phyloP scores from a whole-genome alignment of 1,140 invertebrate species.

The Rhizoglyphus robini region DNA sequence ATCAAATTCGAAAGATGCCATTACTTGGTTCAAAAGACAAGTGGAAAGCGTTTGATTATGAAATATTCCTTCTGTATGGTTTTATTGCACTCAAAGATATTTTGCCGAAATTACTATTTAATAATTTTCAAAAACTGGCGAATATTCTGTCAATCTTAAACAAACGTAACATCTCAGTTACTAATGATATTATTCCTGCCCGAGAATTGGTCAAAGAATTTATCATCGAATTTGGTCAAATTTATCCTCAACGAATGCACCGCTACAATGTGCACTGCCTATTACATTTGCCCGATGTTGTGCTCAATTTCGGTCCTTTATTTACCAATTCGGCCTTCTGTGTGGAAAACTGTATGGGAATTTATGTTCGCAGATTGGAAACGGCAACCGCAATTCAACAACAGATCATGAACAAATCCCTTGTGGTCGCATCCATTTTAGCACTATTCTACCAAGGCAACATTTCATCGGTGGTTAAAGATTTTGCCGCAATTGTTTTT shows the following conservation, averaged over 20 bases:
- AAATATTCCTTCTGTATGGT: not conserved
- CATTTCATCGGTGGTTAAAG: not conserved
- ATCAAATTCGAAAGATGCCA: not conserved
- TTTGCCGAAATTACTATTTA: not conserved
- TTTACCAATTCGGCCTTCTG: not conserved
- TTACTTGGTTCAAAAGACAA: not conserved
- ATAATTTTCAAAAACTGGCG: not conserved
- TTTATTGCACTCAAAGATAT: not conserved
- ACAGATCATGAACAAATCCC: not conserved
- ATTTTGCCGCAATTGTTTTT: not conserved
- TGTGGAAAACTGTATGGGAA: not conserved
- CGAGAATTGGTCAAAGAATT: not conserved
- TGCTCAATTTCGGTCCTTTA: not conserved
- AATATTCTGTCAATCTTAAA: not conserved
- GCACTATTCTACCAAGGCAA: not conserved
- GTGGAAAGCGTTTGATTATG: not conserved
- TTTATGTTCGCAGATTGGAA: not conserved
- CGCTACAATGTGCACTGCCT: not conserved
- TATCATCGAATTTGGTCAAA: not conserved
- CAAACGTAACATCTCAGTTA: not conserved
- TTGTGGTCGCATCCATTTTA: not conserved
- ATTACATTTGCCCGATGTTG: not conserved
- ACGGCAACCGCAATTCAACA: not conserved
- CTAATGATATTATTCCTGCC: not conserved
- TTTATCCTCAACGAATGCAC: not conserved